Conservation (phyloP, 2,888 invertebrate genomes). For the Macrophya alboannulata region DNA sequence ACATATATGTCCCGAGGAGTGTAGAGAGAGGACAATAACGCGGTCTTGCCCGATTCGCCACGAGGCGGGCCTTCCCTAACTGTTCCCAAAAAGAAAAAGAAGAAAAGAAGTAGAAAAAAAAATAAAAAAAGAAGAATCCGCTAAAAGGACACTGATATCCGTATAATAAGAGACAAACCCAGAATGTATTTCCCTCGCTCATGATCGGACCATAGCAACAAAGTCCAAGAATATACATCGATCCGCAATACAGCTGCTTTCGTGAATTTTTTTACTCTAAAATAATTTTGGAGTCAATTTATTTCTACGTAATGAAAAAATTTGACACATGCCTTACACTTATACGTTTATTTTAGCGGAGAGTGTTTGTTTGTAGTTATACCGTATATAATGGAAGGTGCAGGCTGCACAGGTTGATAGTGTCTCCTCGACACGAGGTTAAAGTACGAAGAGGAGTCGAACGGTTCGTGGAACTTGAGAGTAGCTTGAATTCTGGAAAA, state of each 20-base stretch:
- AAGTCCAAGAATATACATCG: neutral
- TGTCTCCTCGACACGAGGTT: neutral
- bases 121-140: constrained; percentile 11
- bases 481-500: constrained; percentile 35
- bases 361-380: neutral
- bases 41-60: constrained; percentile 60
- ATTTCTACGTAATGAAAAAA: neutral
- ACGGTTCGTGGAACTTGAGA: constrained; percentile 33
- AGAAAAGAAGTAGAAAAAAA: too few species aligned
- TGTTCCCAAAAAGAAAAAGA: constrained; percentile 36
- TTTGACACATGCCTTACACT: too few species aligned
- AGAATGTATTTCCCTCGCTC: neutral
- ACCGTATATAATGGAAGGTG: neutral
- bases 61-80: constrained; percentile 57
- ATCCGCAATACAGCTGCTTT: neutral
- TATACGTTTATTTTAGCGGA: neutral
- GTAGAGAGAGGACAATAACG: constrained; percentile 51
- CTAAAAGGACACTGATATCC: constrained; percentile 64
- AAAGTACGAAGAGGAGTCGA: constrained; percentile 22
- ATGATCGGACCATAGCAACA: neutral
- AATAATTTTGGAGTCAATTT: neutral
- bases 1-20: neutral
- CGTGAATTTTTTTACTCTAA: neutral
- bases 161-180: constrained; percentile 61
- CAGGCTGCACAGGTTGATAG: neutral